Base-by-base conservation (phyloP, 1,140 invertebrate genomes). In the Chlorops oryzae region DNA sequence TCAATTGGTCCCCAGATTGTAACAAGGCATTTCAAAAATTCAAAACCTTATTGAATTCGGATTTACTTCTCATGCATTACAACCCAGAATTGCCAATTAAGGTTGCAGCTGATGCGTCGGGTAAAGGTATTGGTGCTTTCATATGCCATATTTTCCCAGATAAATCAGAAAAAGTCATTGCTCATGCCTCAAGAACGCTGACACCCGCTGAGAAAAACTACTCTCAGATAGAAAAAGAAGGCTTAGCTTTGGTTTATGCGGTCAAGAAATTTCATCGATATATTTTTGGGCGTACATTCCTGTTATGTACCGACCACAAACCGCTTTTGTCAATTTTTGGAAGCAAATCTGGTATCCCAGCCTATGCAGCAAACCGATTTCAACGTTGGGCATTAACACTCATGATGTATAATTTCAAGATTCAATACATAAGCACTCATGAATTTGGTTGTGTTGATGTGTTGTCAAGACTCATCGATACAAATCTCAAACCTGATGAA, bases 211-310 rank as follows among this genome's bases (percentile, higher is more conserved):
- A 78, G 57, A 27, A 59, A 40, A n/a, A n/a, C n/a, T n/a, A 76
- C 52, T 63, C 62, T 6, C 70, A 77, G 54, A 65, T 75, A 5
- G 73, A 78, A 50, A 62, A 70, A 55, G 74, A 78, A 57, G 55
- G 71, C 5, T 50, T 76, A 27, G 72, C 73, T 15, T 64, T 74
- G 47, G 52, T 76, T 6, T 77, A 72, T 52, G 62, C 59, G n/a
- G n/a, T 58, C 6, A 63, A 71, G 41, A 53, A 57, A 39, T 74
- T 74, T 57, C 58, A 63, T 51, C 50, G 64, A 43, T 70, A 62
- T 62, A 54, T 56, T 22, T 54, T 49, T 54, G 74, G 73, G 10
- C 52, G 47, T 20, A 44, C 55, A 44, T 70, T 75, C 48, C 59
- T 52, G 20, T 41, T 73, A 18, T 41, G 59, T n/a, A 43, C 25